A percentile compares a stretch with the other conserved stretches of the same genome.
phyloP scores from a whole-genome alignment of 37 sponge, comb jelly and placozoan species.

The Oopsacas minuta region DNA sequence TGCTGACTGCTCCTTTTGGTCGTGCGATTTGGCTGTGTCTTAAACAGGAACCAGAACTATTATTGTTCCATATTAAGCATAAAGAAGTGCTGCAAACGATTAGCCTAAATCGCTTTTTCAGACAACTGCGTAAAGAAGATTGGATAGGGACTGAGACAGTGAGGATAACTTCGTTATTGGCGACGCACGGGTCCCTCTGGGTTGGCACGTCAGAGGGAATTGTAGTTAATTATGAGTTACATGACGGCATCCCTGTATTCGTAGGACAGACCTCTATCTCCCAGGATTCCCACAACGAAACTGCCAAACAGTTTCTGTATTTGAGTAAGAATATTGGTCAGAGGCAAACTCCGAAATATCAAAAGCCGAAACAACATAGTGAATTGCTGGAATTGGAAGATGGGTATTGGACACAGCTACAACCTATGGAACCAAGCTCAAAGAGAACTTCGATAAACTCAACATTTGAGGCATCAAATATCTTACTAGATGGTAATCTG shows the following conservation, averaged over 20 bases:
- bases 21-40: background rate
- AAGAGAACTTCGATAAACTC: background rate
- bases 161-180: background rate
- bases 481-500: background rate
- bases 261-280: slow-evolving; percentile 14
- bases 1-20: background rate
- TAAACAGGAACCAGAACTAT: background rate
- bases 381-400: background rate
- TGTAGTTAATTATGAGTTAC: background rate
- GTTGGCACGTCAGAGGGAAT: background rate
- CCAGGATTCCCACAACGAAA: background rate
- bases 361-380: background rate
- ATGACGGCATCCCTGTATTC: slow-evolving; percentile 2
- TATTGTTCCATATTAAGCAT: background rate
- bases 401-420: background rate
- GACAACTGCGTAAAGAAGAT: background rate
- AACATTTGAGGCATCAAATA: background rate
- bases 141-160: background rate
- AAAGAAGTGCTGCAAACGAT: background rate
- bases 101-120: background rate
- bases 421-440: background rate
- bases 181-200: background rate
- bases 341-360: background rate
- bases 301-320: background rate
- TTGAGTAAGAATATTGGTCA: background rate